phyloP scores from a whole-genome alignment of 2,797 vertebrate species.

The Chelmon rostratus region DNA sequence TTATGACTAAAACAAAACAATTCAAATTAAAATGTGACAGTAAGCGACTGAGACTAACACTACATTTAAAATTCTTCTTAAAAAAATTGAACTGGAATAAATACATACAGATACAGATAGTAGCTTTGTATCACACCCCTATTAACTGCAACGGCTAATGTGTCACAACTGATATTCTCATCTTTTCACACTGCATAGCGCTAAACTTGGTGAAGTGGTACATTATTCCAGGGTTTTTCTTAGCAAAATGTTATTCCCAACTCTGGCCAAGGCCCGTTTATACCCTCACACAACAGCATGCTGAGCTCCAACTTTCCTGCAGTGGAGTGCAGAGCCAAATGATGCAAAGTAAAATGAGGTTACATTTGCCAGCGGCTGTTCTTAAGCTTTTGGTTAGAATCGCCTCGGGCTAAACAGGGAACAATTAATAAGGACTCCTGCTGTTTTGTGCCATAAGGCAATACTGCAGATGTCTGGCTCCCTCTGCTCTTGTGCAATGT shows the following conservation, averaged over 20 bases:
- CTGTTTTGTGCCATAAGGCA: not conserved
- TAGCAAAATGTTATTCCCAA: constrained; percentile 4
- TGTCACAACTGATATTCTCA: not conserved
- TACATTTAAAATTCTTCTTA: too few relatives aligned
- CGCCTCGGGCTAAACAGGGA: constrained; percentile 12
- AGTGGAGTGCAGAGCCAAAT: constrained; percentile 2
- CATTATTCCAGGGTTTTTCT: constrained; percentile 14
- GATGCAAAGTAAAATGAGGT: constrained; percentile 36
- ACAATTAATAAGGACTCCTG: constrained; percentile 27
- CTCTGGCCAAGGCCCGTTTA: constrained; percentile 11
- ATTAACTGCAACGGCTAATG: not conserved
- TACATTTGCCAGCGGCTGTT: constrained; percentile 30
- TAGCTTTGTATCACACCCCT: not conserved
- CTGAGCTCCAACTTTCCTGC: constrained; percentile 21
- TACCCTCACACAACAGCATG: not conserved
- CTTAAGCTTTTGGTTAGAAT: constrained; percentile 27
- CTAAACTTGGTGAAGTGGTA: not conserved
- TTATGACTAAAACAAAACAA: too few relatives aligned
- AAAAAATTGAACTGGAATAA: too few relatives aligned
- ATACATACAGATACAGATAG: not conserved
- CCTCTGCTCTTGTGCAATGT: not conserved
- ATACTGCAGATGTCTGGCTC: not conserved
- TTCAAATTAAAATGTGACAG: too few relatives aligned
- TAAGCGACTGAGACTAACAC: too few relatives aligned
- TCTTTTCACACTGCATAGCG: not conserved